A percentile compares a stretch with the other conserved stretches of the same genome.
These are phyloP conservation scores for Pholis gunnellus DNA, from an alignment of 2,113 vertebrate species.

Conservation along the genomic window DNA sequence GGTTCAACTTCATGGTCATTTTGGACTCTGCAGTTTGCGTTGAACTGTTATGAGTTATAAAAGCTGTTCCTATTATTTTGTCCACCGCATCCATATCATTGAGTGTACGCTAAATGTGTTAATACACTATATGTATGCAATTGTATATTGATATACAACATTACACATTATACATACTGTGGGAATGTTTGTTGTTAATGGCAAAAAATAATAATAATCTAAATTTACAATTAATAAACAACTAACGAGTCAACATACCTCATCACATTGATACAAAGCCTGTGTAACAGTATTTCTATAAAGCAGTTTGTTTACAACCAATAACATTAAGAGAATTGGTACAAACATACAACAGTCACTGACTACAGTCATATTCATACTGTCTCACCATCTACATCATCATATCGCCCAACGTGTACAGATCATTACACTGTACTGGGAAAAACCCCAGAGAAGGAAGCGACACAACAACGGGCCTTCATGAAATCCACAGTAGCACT, in stretches of 20 bases:
- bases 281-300: not conserved
- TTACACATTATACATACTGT: not conserved
- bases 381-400: not conserved
- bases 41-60: not conserved
- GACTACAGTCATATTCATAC: not conserved
- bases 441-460: not conserved
- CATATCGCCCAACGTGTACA: accelerated
- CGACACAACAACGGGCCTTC: not conserved
- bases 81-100: not conserved
- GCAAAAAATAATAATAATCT: not conserved
- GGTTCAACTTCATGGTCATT: not conserved
- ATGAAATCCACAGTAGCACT: not conserved
- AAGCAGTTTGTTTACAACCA: not conserved
- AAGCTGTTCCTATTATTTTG: not conserved
- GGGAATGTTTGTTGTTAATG: not conserved
- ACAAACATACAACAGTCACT: not conserved
- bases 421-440: not conserved
- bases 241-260: not conserved
- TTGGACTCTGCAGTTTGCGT: not conserved
- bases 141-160: not conserved
- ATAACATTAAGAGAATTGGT: not conserved
- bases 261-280: not conserved
- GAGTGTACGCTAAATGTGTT: not conserved
- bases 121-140: not conserved
- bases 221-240: too few species aligned